phyloP scores from a whole-genome alignment of 2,888 invertebrate species.

The Byasa hedistus region DNA sequence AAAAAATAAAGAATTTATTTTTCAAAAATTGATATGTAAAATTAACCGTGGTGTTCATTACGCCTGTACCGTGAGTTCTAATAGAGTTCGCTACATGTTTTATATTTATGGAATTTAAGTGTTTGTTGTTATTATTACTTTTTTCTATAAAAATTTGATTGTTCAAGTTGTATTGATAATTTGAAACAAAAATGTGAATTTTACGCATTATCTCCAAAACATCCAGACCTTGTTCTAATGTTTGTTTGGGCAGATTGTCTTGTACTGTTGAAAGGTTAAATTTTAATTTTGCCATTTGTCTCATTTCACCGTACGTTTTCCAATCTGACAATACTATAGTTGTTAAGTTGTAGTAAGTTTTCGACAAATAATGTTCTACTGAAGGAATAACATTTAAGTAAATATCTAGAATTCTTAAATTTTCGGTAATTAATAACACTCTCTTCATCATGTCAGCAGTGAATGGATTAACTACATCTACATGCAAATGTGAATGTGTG shows the following conservation, averaged over 20 bases:
- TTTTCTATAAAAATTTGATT: constrained; percentile 97
- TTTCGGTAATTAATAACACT: constrained; percentile 79
- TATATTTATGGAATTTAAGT: constrained; percentile 96
- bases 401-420: constrained; percentile 76
- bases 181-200: constrained; percentile 95
- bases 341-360: constrained; percentile 97
- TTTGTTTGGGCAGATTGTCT: constrained; percentile 96
- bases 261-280: constrained; percentile 90
- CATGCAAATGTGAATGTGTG: constrained; percentile 93
- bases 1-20: constrained; percentile 95
- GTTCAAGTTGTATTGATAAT: constrained; percentile 96
- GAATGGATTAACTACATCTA: constrained; percentile 87
- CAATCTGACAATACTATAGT: constrained; percentile 98
- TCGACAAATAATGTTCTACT: constrained; percentile 95
- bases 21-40: constrained; percentile 96
- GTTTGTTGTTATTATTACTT: constrained; percentile 94
- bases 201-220: constrained; percentile 98
- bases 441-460: constrained; percentile 83
- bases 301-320: constrained; percentile 98
- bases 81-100: constrained; percentile 98
- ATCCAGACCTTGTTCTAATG: constrained; percentile 97
- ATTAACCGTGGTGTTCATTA: constrained; percentile 96
- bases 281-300: constrained; percentile 92
- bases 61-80: constrained; percentile 96
- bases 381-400: constrained; percentile 83